These are phyloP conservation scores for Odontamblyopus rebecca DNA, from an alignment of 2,797 vertebrate genomes.

Conservation along the genomic window DNA sequence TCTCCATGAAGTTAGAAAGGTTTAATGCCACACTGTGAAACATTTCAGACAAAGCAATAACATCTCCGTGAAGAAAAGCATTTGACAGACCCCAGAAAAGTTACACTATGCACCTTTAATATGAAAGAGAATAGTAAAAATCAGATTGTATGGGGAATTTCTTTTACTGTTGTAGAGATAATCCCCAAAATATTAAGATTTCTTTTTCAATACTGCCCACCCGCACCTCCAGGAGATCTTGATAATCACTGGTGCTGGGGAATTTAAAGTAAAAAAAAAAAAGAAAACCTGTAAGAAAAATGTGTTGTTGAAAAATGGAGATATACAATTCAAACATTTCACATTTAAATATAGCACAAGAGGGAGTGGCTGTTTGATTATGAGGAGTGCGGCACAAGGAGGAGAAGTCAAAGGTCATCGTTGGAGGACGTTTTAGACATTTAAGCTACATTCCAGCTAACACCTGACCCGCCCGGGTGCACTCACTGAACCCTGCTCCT, in stretches of 20 bases:
- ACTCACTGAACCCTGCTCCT: not conserved
- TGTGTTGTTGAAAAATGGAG: not conserved
- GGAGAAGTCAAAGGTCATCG: slow-evolving; percentile 13
- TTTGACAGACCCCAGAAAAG: no score
- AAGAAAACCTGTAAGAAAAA: not conserved
- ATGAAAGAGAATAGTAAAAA: no score
- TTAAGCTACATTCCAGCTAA: not conserved
- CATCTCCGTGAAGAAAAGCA: no score
- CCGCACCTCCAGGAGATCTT: not conserved
- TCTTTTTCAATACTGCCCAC: not conserved
- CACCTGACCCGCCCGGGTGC: not conserved
- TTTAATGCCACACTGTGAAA: no score
- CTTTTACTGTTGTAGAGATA: not conserved
- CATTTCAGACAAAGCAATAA: no score
- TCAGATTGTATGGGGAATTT: no score
- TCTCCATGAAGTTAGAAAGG: no score
- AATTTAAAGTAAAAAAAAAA: not conserved
- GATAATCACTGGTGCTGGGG: not conserved
- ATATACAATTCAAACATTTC: not conserved
- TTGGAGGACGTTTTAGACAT: not conserved
- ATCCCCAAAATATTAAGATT: no score
- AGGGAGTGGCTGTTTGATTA: not conserved
- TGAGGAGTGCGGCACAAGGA: slow-evolving; percentile 1
- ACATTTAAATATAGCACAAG: not conserved
- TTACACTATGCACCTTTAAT: no score